Base-by-base conservation (phyloP, 2,888 invertebrate species). In the Drosophila borborema region DNA sequence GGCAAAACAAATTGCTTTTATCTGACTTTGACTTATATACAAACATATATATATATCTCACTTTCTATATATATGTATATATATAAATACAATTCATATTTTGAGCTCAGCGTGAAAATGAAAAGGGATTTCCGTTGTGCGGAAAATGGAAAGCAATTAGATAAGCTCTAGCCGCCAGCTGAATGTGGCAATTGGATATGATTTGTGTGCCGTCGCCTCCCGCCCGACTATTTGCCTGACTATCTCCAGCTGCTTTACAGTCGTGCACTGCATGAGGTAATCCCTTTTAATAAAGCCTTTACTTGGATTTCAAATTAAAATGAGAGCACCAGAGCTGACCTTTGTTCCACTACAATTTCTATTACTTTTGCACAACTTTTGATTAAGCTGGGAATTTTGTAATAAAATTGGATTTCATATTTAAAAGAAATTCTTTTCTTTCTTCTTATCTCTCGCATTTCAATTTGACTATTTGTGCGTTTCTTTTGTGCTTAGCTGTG, bases 1-100 rank as follows among this genome's bases (percentile, higher is more conserved):
- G n/a, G 76, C 71, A 69, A 71, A 88, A 88, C 88, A 83, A 85
- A 88, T 85, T 80, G 73, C 80, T 86, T 86, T 80, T 80, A 81
- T 85, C 77, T 72, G 65, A 53, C 71, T 65, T 65, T 59, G 18
- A 36, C 54, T 73, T 38, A 18, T 34, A 40, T 36, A 51, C 64
- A 54, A 56, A 64, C 56, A 56, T 45, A 41, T 20, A 46, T 54
- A 41, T 65, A 12, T 20, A 51, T 41, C 2, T 48, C 49, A 43
- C 14, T 36, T 38, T 51, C 48, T 61, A 51, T 59, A 38, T 31
- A 45, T 61, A 51, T 59, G 34, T 31, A 45, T 45, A 40, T 58
- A 43, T 51, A 34, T 34, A 38, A 38, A 63, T 49, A 63, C 78
- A 76, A 74, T 71, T 81, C 85, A 87, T 81, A 87, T 82, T 82